These are phyloP conservation scores for Atta texana DNA, from an alignment of 1,140 invertebrate genomes.

Conservation along the genomic window DNA sequence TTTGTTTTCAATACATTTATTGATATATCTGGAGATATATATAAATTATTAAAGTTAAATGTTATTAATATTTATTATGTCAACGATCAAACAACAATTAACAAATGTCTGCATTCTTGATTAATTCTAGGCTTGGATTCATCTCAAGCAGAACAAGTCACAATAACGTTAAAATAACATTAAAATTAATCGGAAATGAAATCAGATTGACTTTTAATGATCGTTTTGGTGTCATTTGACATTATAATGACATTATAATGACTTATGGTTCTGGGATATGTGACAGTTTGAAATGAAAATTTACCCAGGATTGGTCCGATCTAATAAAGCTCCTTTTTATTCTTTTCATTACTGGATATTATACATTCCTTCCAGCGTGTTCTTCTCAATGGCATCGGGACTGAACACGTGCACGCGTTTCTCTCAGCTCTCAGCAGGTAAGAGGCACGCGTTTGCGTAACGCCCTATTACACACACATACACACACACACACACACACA, in stretches of 20 bases:
- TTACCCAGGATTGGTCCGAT: background rate
- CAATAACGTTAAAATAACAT: too few relatives aligned
- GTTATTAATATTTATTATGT: background rate
- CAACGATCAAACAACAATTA: background rate
- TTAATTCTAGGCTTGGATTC: background rate
- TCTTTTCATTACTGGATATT: background rate
- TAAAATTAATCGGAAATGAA: too few relatives aligned
- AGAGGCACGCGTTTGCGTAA: slow-evolving; percentile 36
- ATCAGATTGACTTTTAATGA: too few relatives aligned
- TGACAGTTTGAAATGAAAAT: background rate
- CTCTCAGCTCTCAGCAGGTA: slow-evolving; percentile 9
- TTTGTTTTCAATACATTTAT: background rate
- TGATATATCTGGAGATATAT: background rate
- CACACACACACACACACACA: background rate
- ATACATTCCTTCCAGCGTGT: background rate
- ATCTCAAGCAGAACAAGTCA: too few relatives aligned
- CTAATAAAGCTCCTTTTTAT: background rate
- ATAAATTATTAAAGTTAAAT: too few relatives aligned
- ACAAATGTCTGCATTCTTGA: background rate
- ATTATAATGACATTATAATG: too few relatives aligned
- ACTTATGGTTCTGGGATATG: too few relatives aligned
- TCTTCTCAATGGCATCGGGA: background rate
- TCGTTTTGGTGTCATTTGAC: too few relatives aligned
- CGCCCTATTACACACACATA: background rate
- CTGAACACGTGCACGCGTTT: background rate